Evolutionary conservation across 1,140 invertebrate species (phyloP), one percentile per base, ranked within the genome.

Genomic region (Campoletis sonorensis): DNA sequence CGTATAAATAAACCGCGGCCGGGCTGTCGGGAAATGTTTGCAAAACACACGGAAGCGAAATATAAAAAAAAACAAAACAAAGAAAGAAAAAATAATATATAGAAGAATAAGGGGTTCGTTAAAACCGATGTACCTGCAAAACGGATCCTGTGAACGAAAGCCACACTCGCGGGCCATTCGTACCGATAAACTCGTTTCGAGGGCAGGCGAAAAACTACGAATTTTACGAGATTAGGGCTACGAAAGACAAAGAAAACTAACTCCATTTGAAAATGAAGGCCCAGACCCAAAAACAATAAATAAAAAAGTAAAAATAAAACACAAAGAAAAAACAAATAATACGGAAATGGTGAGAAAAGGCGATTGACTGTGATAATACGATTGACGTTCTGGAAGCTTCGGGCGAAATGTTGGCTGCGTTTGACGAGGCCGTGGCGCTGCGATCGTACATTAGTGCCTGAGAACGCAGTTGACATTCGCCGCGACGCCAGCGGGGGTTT

Each of bases 321-420:
- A n/a, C n/a, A n/a, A n/a, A n/a, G n/a, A 75, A 30, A 37, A 67
- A 45, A 23, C 21, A 68, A 75, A 45, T 45, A 45, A 45, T 45
- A 45, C 40, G 40, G 40, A 45, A 10, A 45, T 11, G 40, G 11
- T 45, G 85, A 83, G 83, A 73, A 64, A 79, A 87, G 86, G 86
- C 80, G 86, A 81, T 88, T 89, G 88, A 89, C 89, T 90, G 89
- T 90, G 89, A 90, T 90, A 90, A 88, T 88, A 89, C 86, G 88
- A 88, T 85, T 85, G 84, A 85, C 87, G 76, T 61, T 78, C 18
- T 78, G 49, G 87, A 80, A 85, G 80, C 85, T 11, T 45, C 85
- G 83, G 82, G 79, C 77, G 79, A 83, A 83, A 81, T n/a, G 71
- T 82, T 78, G 87, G 83, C 80, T 84, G 85, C 82, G 85, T 85